A percentile compares a stretch with the other conserved stretches of the same genome.
Conservation (phyloP, 1,140 invertebrate species). For the Cephus cinctus region DNA sequence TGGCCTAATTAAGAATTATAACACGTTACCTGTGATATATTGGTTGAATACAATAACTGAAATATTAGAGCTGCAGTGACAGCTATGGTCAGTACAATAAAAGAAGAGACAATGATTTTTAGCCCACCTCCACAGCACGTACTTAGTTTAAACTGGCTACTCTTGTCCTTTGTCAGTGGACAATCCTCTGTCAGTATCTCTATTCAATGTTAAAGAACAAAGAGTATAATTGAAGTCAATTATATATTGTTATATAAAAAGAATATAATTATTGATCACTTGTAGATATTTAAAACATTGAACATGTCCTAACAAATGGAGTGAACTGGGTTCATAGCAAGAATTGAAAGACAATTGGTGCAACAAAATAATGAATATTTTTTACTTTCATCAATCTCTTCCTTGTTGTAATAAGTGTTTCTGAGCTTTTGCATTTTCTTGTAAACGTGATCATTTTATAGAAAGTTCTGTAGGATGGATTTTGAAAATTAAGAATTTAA, state of each 20-base stretch:
- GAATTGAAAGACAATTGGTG: too few relatives aligned
- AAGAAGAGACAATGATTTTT: constrained; percentile 55
- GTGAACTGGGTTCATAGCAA: too few relatives aligned
- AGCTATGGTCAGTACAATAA: constrained; percentile 59
- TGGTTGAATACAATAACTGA: constrained; percentile 68
- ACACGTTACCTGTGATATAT: constrained; percentile 60
- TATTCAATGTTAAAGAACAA: constrained; percentile 19
- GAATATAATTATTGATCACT: neutral
- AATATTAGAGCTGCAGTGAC: constrained; percentile 67
- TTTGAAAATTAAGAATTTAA: too few relatives aligned
- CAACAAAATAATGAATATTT: too few relatives aligned
- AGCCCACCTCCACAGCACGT: constrained; percentile 50
- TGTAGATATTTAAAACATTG: too few relatives aligned
- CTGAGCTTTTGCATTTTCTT: too few relatives aligned
- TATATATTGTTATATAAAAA: neutral
- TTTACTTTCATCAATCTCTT: too few relatives aligned
- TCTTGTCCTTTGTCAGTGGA: constrained; percentile 42
- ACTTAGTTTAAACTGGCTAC: constrained; percentile 31
- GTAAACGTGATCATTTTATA: too few relatives aligned
- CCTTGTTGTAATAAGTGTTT: too few relatives aligned
- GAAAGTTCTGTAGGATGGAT: too few relatives aligned
- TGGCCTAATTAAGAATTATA: too few relatives aligned
- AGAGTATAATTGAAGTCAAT: neutral
- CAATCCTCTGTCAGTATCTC: constrained; percentile 45
- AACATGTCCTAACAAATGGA: too few relatives aligned